Evolutionary conservation across 2,888 invertebrate genomes (phyloP).

Genomic region (Tachina grossa): DNA sequence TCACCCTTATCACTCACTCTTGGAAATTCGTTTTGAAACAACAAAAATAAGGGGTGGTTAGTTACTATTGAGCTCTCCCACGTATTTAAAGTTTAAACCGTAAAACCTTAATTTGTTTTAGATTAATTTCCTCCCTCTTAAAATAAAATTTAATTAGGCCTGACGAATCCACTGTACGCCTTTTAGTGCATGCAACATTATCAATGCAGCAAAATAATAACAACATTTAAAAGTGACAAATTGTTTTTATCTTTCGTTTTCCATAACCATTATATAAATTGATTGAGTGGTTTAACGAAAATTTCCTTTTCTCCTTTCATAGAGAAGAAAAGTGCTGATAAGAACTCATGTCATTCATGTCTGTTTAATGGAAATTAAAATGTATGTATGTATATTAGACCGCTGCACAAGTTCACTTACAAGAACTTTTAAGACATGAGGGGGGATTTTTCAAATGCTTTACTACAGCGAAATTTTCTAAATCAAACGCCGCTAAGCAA

Average conservation of each 20-base stretch:
- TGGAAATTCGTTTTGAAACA: background rate
- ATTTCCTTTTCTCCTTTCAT: conserved; percentile 53
- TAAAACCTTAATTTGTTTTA: conserved; percentile 26
- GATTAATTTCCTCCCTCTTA: conserved; percentile 41
- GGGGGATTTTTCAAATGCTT: no score
- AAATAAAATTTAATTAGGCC: conserved; percentile 68
- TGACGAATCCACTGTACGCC: conserved; percentile 68
- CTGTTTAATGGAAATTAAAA: conserved; percentile 27
- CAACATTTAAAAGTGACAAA: conserved; percentile 57
- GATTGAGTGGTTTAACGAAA: conserved; percentile 62
- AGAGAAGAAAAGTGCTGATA: conserved; percentile 18
- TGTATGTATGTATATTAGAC: no score
- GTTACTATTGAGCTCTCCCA: conserved; percentile 6
- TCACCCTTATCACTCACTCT: conserved; percentile 26
- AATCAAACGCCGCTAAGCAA: no score
- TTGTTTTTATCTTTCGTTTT: conserved; percentile 53
- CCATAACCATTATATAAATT: conserved; percentile 48
- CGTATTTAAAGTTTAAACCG: background rate
- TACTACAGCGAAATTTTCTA: no score
- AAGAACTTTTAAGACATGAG: no score
- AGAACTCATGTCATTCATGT: conserved; percentile 5
- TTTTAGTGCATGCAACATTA: conserved; percentile 52
- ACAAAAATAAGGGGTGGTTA: conserved; percentile 46
- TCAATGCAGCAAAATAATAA: conserved; percentile 37
- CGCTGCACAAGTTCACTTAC: no score